Base-by-base conservation (phyloP, 2,113 vertebrate genomes). In the Petroica traversi region DNA sequence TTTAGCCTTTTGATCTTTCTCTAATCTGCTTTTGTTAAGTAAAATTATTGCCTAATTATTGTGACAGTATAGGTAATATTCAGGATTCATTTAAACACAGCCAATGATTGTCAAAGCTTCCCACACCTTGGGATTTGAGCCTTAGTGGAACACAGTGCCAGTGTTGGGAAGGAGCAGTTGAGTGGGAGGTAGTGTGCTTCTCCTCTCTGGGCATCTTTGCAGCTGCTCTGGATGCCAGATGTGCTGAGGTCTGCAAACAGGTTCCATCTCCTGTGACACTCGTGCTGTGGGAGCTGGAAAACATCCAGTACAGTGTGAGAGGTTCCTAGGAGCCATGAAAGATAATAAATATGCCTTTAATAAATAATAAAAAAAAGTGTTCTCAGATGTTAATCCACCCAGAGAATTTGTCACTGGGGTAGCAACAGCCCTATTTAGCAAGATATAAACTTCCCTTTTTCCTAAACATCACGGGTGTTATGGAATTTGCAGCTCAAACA, bases 391-490 rank as follows among this genome's bases (percentile, higher is more conserved):
- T 66, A 59, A 59, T 91, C 72, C 29, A 67, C 36, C 9, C 13
- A 74, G 64, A 71, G 49, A 88, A 79, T 92, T 81, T 92, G 34
- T 93, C 88, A 59, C 9, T 48, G 67, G 57, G 79, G 7, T 66
- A 85, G 79, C 82, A 92, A 92, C 85, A 82, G 29, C 63, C 63
- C 43, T 92, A 79, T 95, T 96, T 97, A 96, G 85, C 38, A 54
- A 92, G 89, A 55, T 78, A 78, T 84, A 95, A 97, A 88, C 90
- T 97, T 97, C 92, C 93, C 43, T 91, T 93, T 85, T 95, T 91
- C 95, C 93, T 86, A 97, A 96, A 95, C 91, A 92, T 80, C 66
- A 28, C 15, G 12, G 68, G 24, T 4, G 0, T 92, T 83, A 33
- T 19, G 95, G 96, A 95, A 94, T 97, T 85, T 78, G 71, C 77